Evolutionary conservation across 2,113 vertebrate genomes (phyloP).

Genomic region (Trichomycterus rosablanca): DNA sequence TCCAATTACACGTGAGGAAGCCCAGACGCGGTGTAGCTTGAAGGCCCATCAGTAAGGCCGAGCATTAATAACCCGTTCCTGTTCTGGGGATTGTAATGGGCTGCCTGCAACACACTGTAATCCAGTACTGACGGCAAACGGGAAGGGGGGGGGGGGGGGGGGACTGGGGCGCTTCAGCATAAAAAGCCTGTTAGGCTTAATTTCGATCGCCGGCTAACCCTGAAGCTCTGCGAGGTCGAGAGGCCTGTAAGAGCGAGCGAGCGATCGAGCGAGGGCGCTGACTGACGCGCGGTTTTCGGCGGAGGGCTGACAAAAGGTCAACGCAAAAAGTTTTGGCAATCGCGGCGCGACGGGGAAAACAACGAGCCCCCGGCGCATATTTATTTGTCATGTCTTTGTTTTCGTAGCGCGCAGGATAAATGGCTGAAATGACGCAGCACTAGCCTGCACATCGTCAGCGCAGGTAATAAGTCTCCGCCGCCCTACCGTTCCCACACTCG

Average conservation of each 20-base stretch:
- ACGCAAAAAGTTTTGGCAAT: constrained; percentile 71
- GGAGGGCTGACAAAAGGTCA: constrained; percentile 80
- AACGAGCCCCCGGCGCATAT: constrained; percentile 79
- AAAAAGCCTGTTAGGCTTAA: constrained; percentile 38
- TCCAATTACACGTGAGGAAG: constrained; percentile 82
- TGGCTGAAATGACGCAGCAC: constrained; percentile 84
- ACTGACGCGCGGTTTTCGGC: constrained; percentile 88
- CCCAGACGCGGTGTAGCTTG: constrained; percentile 71
- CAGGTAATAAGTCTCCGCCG: constrained; percentile 97
- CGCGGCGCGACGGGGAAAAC: constrained; percentile 71
- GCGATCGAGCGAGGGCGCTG: too few relatives aligned
- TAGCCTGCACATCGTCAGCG: constrained; percentile 91
- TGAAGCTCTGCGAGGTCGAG: constrained; percentile 74
- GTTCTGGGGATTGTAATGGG: constrained; percentile 86
- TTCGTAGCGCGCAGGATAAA: constrained; percentile 91
- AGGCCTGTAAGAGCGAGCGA: constrained; percentile 74
- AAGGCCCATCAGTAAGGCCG: constrained; percentile 81
- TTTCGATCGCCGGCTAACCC: constrained; percentile 78
- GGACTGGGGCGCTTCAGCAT: neutral
- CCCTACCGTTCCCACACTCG: constrained; percentile 55
- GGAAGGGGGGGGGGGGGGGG: neutral
- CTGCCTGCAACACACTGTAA: constrained; percentile 85
- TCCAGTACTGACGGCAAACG: constrained; percentile 63
- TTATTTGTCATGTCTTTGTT: constrained; percentile 93
- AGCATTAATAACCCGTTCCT: constrained; percentile 82